phyloP scores from a whole-genome alignment of 2,113 vertebrate genomes.

The Diglossa brunneiventris region DNA sequence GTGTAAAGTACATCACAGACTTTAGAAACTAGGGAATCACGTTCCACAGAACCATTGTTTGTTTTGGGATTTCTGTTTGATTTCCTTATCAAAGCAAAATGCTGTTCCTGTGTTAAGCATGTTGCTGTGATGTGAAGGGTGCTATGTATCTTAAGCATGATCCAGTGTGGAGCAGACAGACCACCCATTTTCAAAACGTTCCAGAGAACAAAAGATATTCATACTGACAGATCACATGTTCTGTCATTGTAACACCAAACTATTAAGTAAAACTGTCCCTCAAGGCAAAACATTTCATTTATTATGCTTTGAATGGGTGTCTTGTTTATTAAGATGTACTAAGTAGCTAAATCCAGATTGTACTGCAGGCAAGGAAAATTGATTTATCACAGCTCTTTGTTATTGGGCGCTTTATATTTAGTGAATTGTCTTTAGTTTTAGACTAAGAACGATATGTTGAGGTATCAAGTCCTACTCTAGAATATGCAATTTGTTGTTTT shows the following conservation, averaged over 20 bases:
- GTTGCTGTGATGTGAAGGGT: not conserved
- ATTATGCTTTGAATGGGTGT: conserved; percentile 72
- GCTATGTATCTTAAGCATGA: not conserved
- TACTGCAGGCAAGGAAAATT: conserved; percentile 57
- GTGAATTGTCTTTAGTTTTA: conserved; percentile 32
- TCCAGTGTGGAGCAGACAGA: not conserved
- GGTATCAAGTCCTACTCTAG: not conserved
- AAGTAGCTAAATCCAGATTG: conserved; percentile 63
- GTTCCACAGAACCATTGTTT: not conserved
- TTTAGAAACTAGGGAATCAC: not conserved
- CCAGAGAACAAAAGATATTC: conserved; percentile 60
- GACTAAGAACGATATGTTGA: not conserved
- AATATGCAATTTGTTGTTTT: not conserved
- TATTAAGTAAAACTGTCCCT: conserved; percentile 70
- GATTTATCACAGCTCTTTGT: conserved; percentile 55
- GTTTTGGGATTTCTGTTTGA: not conserved
- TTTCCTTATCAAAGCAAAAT: not conserved
- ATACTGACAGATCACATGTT: conserved; percentile 37
- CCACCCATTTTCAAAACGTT: not conserved
- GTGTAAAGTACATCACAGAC: not conserved
- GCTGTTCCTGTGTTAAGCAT: not conserved
- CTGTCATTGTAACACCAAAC: conserved; percentile 55
- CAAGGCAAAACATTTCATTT: conserved; percentile 76
- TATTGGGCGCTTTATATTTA: conserved; percentile 2
- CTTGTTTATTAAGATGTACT: conserved; percentile 74